These are phyloP conservation scores for Tortrix viridana DNA, from an alignment of 2,888 invertebrate genomes.

Conservation along the genomic window DNA sequence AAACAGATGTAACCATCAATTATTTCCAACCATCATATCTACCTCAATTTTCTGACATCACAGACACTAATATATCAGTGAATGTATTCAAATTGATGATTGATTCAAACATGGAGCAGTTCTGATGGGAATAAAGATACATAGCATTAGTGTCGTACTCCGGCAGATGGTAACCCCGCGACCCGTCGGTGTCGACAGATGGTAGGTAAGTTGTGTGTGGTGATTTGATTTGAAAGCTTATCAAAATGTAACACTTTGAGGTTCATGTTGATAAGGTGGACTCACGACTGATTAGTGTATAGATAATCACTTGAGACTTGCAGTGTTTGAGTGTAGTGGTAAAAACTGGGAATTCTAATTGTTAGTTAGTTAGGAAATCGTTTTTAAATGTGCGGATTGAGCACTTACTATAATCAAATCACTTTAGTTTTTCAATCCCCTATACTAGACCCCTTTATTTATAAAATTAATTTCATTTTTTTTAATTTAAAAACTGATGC, in stretches of 20 bases:
- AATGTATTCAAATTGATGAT: slow-evolving; percentile 83
- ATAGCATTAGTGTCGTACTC: slow-evolving; percentile 74
- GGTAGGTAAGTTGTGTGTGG: slow-evolving; percentile 50
- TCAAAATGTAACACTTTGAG: background rate
- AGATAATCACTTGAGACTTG: too few species aligned
- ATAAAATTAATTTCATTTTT: too few species aligned
- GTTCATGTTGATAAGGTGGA: too few species aligned
- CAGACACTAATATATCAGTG: slow-evolving; percentile 56
- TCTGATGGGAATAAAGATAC: slow-evolving; percentile 82
- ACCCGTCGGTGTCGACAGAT: slow-evolving; percentile 69
- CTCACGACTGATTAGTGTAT: too few species aligned
- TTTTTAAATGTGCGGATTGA: too few species aligned
- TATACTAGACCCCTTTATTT: too few species aligned
- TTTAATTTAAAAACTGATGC: too few species aligned
- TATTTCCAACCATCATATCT: slow-evolving; percentile 40
- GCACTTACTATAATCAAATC: too few species aligned
- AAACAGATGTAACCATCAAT: slow-evolving; percentile 25
- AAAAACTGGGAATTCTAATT: too few species aligned
- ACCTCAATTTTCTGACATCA: slow-evolving; percentile 57
- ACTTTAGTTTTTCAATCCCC: too few species aligned
- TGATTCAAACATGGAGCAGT: slow-evolving; percentile 74
- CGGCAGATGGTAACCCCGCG: slow-evolving; percentile 69
- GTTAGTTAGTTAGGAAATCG: too few species aligned
- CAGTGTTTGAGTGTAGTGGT: too few species aligned
- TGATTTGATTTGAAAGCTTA: slow-evolving; percentile 18